Percentiles rank a stretch among this genome's conserved stretches.
Conservation (phyloP, 2,113 vertebrate genomes). For the Platichthys stellatus region DNA sequence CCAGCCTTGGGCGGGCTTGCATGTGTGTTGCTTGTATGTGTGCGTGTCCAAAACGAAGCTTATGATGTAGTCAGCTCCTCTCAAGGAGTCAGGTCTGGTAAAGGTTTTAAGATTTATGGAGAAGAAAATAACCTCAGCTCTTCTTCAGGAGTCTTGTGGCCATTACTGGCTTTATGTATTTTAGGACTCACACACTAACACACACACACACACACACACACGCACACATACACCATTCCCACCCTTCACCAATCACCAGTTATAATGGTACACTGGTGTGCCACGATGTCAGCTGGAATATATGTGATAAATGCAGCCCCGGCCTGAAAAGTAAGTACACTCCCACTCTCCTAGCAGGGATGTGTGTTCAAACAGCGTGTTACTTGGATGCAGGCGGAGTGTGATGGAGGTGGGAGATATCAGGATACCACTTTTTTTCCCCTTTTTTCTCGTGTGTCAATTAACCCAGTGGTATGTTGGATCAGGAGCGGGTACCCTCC, state of each 20-base stretch:
- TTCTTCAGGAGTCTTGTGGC: slow-evolving; percentile 17
- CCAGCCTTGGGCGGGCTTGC: slow-evolving; percentile 20
- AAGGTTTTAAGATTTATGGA: neutral
- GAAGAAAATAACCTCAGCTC: neutral
- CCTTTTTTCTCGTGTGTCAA: slow-evolving; percentile 8
- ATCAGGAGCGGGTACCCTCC: slow-evolving; percentile 24
- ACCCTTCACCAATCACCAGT: slow-evolving; percentile 48
- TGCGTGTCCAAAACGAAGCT: neutral
- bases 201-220: too few relatives aligned
- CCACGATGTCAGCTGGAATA: slow-evolving; percentile 60
- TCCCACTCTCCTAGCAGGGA: slow-evolving; percentile 73
- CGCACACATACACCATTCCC: neutral
- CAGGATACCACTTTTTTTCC: slow-evolving; percentile 25
- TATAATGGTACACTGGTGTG: slow-evolving; percentile 54
- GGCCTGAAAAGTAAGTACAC: slow-evolving; percentile 72
- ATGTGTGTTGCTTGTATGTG: neutral
- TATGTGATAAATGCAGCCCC: slow-evolving; percentile 68
- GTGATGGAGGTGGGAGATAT: slow-evolving; percentile 64
- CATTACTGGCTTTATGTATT: slow-evolving; percentile 7
- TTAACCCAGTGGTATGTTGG: slow-evolving; percentile 48
- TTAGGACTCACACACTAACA: slow-evolving; percentile 4
- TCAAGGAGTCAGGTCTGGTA: neutral
- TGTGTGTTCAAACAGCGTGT: slow-evolving; percentile 69
- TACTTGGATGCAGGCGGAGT: slow-evolving; percentile 64
- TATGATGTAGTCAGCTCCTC: neutral